Conservation (phyloP, 1,140 invertebrate species). For the Onthophagus taurus region DNA sequence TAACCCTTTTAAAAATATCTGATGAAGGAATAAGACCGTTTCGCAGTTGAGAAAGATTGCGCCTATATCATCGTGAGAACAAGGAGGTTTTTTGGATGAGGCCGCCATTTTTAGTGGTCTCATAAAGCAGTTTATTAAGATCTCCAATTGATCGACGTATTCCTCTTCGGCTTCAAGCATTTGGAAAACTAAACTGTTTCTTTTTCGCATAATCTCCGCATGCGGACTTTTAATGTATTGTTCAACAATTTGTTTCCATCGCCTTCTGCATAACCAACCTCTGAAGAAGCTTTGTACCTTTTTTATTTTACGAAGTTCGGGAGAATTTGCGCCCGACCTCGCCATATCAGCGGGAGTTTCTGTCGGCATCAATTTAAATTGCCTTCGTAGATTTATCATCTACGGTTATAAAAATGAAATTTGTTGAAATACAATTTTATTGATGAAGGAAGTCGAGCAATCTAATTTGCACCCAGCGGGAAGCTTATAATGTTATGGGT, state of each 20-base stretch:
- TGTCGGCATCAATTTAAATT: too few relatives aligned
- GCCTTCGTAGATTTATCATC: too few relatives aligned
- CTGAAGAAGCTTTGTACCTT: constrained; percentile 93
- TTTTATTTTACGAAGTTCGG: constrained; percentile 81
- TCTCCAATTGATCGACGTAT: constrained; percentile 85
- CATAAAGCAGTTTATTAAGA: constrained; percentile 84
- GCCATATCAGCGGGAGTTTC: too few relatives aligned
- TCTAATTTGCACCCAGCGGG: too few relatives aligned
- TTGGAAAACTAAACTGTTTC: constrained; percentile 87
- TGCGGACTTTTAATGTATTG: constrained; percentile 93
- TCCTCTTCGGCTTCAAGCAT: constrained; percentile 89
- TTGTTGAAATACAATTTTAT: too few relatives aligned
- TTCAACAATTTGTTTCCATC: constrained; percentile 94
- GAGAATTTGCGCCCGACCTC: too few relatives aligned
- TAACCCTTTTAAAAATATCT: constrained; percentile 91
- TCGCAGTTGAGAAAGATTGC: constrained; percentile 93
- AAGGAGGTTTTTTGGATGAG: constrained; percentile 86
- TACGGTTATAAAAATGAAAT: too few relatives aligned
- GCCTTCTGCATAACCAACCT: constrained; percentile 84
- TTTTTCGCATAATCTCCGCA: constrained; percentile 87
- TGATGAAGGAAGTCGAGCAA: too few relatives aligned
- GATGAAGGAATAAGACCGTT: constrained; percentile 87
- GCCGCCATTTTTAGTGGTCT: constrained; percentile 91
- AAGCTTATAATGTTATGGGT: constrained; percentile 1
- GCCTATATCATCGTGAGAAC: constrained; percentile 89